These are phyloP conservation scores for Xestia c-nigrum DNA, from an alignment of 2,888 invertebrate genomes.

Conservation along the genomic window DNA sequence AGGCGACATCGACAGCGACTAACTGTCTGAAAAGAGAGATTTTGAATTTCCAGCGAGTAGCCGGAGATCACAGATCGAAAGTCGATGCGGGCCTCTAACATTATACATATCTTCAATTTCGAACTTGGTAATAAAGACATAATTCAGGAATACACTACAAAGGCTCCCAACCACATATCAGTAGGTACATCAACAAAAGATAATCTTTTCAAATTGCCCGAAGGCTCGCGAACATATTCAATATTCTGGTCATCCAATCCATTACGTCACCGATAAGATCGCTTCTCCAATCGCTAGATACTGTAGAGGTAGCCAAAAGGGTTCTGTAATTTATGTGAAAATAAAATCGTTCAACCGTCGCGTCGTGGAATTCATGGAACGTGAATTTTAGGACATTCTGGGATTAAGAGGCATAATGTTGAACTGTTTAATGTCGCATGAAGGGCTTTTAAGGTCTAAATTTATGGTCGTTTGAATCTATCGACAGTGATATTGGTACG, in stretches of 20 bases:
- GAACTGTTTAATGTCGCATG: constrained; percentile 58
- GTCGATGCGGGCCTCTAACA: not conserved
- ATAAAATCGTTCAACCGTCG: constrained; percentile 60
- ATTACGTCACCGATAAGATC: constrained; percentile 69
- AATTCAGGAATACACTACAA: not conserved
- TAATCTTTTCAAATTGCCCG: constrained; percentile 61
- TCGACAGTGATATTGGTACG: constrained; percentile 15
- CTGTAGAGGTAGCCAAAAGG: constrained; percentile 59
- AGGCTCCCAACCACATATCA: constrained; percentile 2
- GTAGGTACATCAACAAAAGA: constrained; percentile 47
- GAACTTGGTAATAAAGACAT: not conserved
- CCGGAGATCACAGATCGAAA: not conserved
- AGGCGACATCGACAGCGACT: not conserved
- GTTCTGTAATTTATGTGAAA: constrained; percentile 64
- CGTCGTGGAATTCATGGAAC: constrained; percentile 60
- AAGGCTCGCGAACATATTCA: constrained; percentile 58
- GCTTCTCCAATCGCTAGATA: constrained; percentile 59
- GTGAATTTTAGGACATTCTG: constrained; percentile 62
- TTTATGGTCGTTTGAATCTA: constrained; percentile 50
- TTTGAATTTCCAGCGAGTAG: not conserved
- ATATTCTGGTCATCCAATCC: constrained; percentile 69
- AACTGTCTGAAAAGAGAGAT: not conserved
- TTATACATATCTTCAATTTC: too few relatives aligned
- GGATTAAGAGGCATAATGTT: constrained; percentile 62
- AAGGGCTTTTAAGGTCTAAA: constrained; percentile 45